phyloP scores from a whole-genome alignment of 2,888 invertebrate genomes.

The Unio pictorum region DNA sequence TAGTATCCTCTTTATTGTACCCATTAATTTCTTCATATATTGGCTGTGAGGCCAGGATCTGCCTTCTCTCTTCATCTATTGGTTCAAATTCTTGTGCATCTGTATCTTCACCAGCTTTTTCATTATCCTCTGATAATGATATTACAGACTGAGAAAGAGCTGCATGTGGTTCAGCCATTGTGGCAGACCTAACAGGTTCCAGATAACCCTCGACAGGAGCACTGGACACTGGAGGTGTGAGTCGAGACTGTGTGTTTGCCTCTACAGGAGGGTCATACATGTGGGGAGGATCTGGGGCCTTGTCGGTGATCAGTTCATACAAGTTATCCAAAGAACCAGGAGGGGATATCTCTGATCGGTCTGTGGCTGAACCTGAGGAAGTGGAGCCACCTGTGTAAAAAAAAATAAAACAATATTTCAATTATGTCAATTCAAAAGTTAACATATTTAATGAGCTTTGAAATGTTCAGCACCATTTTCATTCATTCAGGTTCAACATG shows the following conservation, averaged over 20 bases:
- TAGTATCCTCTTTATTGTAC: conserved; percentile 28
- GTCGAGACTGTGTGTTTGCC: conserved; percentile 8
- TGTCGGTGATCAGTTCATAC: conserved; percentile 60
- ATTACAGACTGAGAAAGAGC: conserved; percentile 16
- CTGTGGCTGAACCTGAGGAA: conserved; percentile 38
- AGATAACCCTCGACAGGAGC: conserved; percentile 57
- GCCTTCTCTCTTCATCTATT: conserved; percentile 44
- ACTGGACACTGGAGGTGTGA: conserved; percentile 29
- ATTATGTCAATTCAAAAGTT: neutral
- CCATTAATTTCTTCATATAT: conserved; percentile 65
- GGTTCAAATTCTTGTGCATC: conserved; percentile 10
- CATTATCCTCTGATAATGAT: conserved; percentile 10
- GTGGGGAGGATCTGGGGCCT: conserved; percentile 47
- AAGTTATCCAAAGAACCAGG: conserved; percentile 61
- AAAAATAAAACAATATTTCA: conserved; percentile 1
- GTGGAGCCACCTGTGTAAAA: conserved; percentile 40
- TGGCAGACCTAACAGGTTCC: conserved; percentile 49
- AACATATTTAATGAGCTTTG: too few species aligned
- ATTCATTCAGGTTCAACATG: too few species aligned
- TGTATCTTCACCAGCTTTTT: neutral
- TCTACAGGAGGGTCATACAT: conserved; percentile 46
- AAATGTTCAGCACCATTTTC: too few species aligned
- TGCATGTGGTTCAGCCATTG: conserved; percentile 4
- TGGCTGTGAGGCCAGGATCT: conserved; percentile 57
- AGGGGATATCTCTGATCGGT: conserved; percentile 56